Evolutionary conservation across 2,888 invertebrate species (phyloP), one percentile per base, ranked within the genome.

Genomic region (Lepeophtheirus nordmannii): DNA sequence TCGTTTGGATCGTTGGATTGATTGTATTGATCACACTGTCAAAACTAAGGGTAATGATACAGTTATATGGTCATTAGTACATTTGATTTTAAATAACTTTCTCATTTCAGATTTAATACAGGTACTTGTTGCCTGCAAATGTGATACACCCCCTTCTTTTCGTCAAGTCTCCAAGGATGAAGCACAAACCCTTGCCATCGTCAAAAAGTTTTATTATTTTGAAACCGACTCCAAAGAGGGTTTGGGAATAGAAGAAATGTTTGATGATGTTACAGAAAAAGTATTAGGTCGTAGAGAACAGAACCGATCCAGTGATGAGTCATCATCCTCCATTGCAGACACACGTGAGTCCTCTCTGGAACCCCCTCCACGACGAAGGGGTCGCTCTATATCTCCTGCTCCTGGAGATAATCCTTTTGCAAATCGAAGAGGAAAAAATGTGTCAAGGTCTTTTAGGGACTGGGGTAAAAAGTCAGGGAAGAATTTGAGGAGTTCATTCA

Each of bases 1-100:
- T 11, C 61, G 37, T 61, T 22, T 61, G 23, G 61, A 61, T n/a
- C 23, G 37, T 2, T 61, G 61, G 61, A 61, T 61, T 22, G n/a
- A 46, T 17, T 46, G 53, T 17, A 46, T 46, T 46, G 53, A 46
- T 46, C 1, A 14, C 53, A 46, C 53, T 46, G 53, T 46, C 17
- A 14, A 46, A 8, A 17, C 53, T 8, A 46, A 46, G 8, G 53
- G 53, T 46, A 46, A 30, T 30, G 7, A 30, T 30, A 30, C 30
- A 2, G 30, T 30, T 30, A n/a, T n/a, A n/a, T n/a, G n/a, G n/a
- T 41, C 41, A 11, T 11, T 41, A 14, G 14, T 14, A 41, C 41
- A 41, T 17, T 46, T 46, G 14, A 46, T 5, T 5, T 8, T n/a
- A 46, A 5, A 46, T 46, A 8, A n/a, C 17, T 46, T 46, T 46